Conservation (phyloP, 2,888 invertebrate genomes). For the Chironomus riparius region DNA sequence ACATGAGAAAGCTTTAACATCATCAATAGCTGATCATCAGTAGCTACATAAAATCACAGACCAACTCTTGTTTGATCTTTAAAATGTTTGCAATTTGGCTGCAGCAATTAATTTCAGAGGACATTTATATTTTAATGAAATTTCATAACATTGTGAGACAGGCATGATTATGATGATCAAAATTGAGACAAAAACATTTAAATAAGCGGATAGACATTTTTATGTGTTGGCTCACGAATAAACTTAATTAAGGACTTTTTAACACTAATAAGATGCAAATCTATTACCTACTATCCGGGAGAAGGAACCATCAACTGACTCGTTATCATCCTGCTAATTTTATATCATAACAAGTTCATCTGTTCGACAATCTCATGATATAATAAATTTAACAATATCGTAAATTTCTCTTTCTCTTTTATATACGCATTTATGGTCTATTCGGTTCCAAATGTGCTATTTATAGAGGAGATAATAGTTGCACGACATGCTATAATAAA, state of each 20-base stretch:
- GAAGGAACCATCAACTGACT: no score
- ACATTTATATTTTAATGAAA: background rate
- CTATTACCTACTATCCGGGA: no score
- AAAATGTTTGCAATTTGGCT: background rate
- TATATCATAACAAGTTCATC: no score
- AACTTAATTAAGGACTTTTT: no score
- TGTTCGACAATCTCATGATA: no score
- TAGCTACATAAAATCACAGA: background rate
- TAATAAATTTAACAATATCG: background rate
- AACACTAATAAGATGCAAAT: no score
- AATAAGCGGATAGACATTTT: no score
- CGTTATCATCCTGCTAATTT: no score
- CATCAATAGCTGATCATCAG: background rate
- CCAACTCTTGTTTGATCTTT: background rate
- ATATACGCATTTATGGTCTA: background rate
- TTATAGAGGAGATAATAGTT: background rate
- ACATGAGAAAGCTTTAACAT: no score
- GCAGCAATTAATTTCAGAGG: background rate
- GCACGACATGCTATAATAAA: background rate
- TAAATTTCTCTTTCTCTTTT: background rate
- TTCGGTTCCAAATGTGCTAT: background rate
- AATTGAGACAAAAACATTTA: background rate
- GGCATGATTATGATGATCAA: no score
- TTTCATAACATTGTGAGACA: background rate
- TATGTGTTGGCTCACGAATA: no score